phyloP scores from a whole-genome alignment of 2,888 invertebrate species.

The Scaeva pyrastri region DNA sequence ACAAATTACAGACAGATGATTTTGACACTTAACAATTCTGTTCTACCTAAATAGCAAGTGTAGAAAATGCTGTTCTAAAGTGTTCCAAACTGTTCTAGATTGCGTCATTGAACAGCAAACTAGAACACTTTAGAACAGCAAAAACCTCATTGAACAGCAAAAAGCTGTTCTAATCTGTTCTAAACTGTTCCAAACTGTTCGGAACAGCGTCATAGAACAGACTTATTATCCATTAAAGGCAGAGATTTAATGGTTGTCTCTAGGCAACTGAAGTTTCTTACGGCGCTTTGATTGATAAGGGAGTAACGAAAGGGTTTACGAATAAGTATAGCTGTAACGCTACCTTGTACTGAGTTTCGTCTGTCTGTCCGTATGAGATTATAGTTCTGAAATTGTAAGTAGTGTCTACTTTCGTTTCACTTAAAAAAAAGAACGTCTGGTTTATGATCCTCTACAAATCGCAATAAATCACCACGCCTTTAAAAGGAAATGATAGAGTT shows the following conservation, averaged over 20 bases:
- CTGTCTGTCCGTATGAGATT: neutral
- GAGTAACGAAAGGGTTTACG: neutral
- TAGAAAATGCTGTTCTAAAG: no score
- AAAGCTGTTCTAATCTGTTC: no score
- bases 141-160: no score
- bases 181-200: no score
- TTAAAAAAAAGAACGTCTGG: neutral
- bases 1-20: no score
- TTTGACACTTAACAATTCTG: no score
- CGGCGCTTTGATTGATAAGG: neutral
- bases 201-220: no score
- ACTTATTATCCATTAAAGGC: neutral
- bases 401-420: neutral
- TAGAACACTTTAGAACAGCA: no score
- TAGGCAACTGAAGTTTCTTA: conserved; percentile 4
- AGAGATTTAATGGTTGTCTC: conserved; percentile 11
- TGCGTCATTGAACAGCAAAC: no score
- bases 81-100: no score
- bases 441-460: neutral
- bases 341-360: neutral
- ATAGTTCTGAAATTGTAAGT: conserved; percentile 1
- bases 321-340: neutral
- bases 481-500: neutral
- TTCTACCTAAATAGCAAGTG: no score
- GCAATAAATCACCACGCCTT: conserved; percentile 1